These are phyloP conservation scores for Grallaria varia DNA, from an alignment of 2,113 vertebrate species.

Conservation along the genomic window DNA sequence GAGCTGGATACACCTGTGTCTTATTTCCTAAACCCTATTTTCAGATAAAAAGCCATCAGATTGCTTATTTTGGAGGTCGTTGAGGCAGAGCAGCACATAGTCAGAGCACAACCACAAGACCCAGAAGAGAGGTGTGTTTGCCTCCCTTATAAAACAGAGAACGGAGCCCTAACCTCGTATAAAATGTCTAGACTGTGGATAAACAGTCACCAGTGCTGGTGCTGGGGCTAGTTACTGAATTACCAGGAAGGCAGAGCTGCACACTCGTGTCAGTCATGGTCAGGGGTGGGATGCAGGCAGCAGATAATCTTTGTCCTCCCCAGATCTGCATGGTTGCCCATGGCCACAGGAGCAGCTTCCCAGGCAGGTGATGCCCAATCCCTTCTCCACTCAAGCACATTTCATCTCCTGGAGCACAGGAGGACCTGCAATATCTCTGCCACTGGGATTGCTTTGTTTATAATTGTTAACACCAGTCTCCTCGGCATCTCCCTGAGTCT, in stretches of 20 bases:
- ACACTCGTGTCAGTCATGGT: not conserved
- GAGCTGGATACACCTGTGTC: not conserved
- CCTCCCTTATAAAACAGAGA: conserved; percentile 33
- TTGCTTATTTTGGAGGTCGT: not conserved
- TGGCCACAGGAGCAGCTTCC: not conserved
- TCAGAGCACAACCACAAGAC: not conserved
- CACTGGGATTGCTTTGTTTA: not conserved
- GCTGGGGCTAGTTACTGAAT: conserved; percentile 18
- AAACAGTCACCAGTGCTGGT: conserved; percentile 20
- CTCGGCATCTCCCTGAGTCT: not conserved
- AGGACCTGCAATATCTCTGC: not conserved
- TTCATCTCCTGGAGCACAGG: fast-evolving
- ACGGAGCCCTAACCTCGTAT: not conserved
- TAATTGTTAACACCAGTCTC: not conserved
- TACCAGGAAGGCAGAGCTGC: not conserved
- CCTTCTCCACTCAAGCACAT: not conserved
- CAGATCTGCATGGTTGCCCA: too few relatives aligned
- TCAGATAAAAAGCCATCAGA: not conserved
- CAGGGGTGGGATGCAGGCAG: not conserved
- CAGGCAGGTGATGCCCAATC: not conserved
- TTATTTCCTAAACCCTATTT: not conserved
- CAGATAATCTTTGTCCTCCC: not conserved
- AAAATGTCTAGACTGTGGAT: conserved; percentile 66
- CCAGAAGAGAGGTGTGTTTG: not conserved
- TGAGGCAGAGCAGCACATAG: not conserved